phyloP scores from a whole-genome alignment of 1,140 invertebrate genomes.

The Micrasema longulum region DNA sequence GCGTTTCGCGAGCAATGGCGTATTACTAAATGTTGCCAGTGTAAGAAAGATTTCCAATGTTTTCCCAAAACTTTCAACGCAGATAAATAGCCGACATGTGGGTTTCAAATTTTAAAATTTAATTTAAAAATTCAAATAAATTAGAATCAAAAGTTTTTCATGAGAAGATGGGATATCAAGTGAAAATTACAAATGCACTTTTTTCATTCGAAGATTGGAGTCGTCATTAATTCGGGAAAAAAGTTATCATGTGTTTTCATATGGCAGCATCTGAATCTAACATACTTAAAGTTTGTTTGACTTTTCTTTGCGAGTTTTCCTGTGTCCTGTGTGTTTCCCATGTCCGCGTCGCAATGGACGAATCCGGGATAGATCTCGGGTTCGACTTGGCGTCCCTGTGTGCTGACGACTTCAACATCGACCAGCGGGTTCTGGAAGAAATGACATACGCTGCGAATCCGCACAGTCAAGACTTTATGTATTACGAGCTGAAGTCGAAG shows the following conservation, averaged over 20 bases:
- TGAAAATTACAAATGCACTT: not conserved
- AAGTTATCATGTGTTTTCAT: constrained; percentile 43
- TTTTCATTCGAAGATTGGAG: constrained; percentile 22
- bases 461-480: constrained; percentile 69
- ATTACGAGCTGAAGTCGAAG: constrained; percentile 76
- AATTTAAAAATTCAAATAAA: too few species aligned
- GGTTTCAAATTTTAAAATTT: too few species aligned
- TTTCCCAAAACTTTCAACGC: not conserved
- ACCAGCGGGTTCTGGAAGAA: constrained; percentile 68
- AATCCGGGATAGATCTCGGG: constrained; percentile 79
- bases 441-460: constrained; percentile 60
- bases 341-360: constrained; percentile 66
- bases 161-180: too few species aligned
- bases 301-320: constrained; percentile 49
- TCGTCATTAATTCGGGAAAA: constrained; percentile 38
- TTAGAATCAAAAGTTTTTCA: too few species aligned
- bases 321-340: constrained; percentile 29
- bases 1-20: constrained; percentile 1
- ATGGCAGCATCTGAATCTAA: constrained; percentile 28
- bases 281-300: constrained; percentile 42
- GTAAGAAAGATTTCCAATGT: not conserved
- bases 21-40: constrained; percentile 22
- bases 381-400: constrained; percentile 76
- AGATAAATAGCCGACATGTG: not conserved
- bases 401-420: constrained; percentile 68